phyloP scores from a whole-genome alignment of 1,140 invertebrate species.

The Drosophila melanica region DNA sequence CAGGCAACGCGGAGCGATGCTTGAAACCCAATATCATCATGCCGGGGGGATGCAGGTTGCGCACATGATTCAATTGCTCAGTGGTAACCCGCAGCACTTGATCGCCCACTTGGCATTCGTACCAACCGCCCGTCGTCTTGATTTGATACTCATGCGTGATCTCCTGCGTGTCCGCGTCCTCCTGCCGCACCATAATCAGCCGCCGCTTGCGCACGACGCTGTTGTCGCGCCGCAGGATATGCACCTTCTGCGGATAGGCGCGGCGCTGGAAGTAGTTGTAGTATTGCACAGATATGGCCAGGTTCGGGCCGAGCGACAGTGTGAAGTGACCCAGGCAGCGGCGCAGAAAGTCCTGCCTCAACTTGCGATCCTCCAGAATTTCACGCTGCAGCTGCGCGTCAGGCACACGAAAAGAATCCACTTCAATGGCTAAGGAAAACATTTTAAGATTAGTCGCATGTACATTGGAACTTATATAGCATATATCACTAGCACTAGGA shows the following conservation, averaged over 20 bases:
- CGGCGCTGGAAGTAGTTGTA: constrained; percentile 74
- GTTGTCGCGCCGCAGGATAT: constrained; percentile 67
- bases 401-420: constrained; percentile 63
- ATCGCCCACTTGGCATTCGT: constrained; percentile 58
- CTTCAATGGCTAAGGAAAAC: constrained; percentile 54
- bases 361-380: constrained; percentile 72
- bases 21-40: constrained; percentile 82
- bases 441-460: background rate
- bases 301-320: constrained; percentile 63
- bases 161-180: constrained; percentile 51
- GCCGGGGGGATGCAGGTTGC: constrained; percentile 62
- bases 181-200: constrained; percentile 58
- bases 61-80: constrained; percentile 59
- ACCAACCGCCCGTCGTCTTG: constrained; percentile 66
- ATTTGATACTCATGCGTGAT: constrained; percentile 62
- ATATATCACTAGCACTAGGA: no score
- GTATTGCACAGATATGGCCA: constrained; percentile 68
- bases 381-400: constrained; percentile 68
- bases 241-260: constrained; percentile 65
- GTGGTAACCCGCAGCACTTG: constrained; percentile 51
- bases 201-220: constrained; percentile 64
- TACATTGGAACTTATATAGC: no score
- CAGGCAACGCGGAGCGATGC: constrained; percentile 56
- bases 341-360: constrained; percentile 69
- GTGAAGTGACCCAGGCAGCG: constrained; percentile 76